These are phyloP conservation scores for Saccopteryx bilineata DNA, from an alignment of 2,113 vertebrate genomes.

Conservation along the genomic window DNA sequence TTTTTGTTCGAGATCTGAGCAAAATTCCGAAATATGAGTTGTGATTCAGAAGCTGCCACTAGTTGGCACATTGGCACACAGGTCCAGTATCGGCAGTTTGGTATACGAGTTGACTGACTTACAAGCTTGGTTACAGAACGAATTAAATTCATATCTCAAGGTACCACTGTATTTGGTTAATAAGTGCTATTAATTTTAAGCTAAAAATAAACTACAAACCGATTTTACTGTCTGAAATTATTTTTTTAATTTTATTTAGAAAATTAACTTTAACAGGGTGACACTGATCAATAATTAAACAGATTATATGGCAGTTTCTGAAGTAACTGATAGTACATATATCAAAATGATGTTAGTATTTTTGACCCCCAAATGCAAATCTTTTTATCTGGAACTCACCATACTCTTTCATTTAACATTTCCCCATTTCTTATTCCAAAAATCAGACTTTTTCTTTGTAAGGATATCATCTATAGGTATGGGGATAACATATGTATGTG, in stretches of 20 bases:
- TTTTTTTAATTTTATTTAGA: too few species aligned
- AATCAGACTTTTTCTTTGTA: not conserved
- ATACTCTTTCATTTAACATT: not conserved
- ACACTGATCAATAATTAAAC: not conserved
- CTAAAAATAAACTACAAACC: conserved; percentile 52
- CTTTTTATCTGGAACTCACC: not conserved
- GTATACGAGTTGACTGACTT: too few species aligned
- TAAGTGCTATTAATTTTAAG: not conserved
- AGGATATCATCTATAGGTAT: not conserved
- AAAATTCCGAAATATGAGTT: too few species aligned
- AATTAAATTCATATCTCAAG: too few species aligned
- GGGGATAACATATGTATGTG: not conserved
- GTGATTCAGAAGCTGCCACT: too few species aligned
- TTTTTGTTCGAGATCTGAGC: too few species aligned
- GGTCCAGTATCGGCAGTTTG: too few species aligned
- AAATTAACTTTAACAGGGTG: too few species aligned
- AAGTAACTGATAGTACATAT: not conserved
- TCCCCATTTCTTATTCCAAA: conserved; percentile 24
- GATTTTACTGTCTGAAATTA: conserved; percentile 36
- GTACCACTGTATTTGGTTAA: not conserved
- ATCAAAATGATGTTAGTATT: conserved; percentile 24
- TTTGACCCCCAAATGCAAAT: not conserved
- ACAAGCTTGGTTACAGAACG: too few species aligned
- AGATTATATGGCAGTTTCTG: conserved; percentile 25
- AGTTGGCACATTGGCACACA: too few species aligned